Evolutionary conservation across 2,797 vertebrate species (phyloP).

Genomic region (Serranus cabrilla): DNA sequence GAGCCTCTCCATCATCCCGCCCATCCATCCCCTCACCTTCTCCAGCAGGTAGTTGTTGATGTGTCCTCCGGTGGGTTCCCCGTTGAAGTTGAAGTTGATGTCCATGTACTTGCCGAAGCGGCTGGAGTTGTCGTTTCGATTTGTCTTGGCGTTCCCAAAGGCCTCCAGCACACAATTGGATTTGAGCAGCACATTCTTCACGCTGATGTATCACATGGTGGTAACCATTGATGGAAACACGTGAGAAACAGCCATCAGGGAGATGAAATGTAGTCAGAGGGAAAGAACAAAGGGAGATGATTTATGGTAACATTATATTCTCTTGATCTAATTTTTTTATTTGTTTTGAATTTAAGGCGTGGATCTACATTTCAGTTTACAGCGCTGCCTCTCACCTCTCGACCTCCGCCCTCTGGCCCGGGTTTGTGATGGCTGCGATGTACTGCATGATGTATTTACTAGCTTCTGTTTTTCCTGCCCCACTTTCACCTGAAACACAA

Average conservation of each 20-base stretch:
- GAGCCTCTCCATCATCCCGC: background rate
- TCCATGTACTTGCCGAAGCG: constrained; percentile 98
- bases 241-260: constrained; percentile 20
- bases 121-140: constrained; percentile 96
- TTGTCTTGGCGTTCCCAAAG: constrained; percentile 95
- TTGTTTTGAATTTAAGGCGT: background rate
- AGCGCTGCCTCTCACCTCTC: constrained; percentile 87
- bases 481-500: constrained; percentile 90
- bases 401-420: constrained; percentile 90
- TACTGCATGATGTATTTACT: constrained; percentile 98
- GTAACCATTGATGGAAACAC: constrained; percentile 9
- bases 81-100: constrained; percentile 98
- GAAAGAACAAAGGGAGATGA: constrained; percentile 19
- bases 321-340: constrained; percentile 8
- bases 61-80: constrained; percentile 93
- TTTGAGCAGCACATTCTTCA: constrained; percentile 93
- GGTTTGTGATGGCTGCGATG: constrained; percentile 95
- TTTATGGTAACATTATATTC: constrained; percentile 18
- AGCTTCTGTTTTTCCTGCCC: constrained; percentile 95
- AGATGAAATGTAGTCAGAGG: background rate
- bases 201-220: constrained; percentile 72
- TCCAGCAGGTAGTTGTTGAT: constrained; percentile 97
- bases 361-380: background rate
- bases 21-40: constrained; percentile 85
- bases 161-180: constrained; percentile 96